Evolutionary conservation across 2,888 invertebrate genomes (phyloP).

Genomic region (Rhagonycha fulva): DNA sequence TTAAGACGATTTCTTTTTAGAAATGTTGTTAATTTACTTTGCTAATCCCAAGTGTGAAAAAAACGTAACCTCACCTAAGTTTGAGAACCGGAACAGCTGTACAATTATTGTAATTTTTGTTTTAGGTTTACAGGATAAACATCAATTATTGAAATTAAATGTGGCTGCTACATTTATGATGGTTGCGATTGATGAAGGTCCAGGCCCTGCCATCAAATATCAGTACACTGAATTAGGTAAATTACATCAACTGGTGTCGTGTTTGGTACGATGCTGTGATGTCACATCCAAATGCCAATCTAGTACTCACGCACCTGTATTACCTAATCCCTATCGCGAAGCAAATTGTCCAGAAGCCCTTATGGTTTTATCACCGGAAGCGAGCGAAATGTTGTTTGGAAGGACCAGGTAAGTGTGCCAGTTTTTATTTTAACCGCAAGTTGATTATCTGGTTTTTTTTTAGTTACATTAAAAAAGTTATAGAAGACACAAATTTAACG

Average conservation of each 20-base stretch:
- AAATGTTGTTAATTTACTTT: too few species aligned
- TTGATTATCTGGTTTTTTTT: constrained; percentile 35
- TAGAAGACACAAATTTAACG: constrained; percentile 90
- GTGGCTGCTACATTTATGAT: constrained; percentile 89
- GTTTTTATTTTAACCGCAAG: not conserved
- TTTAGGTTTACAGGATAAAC: constrained; percentile 68
- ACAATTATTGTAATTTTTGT: not conserved
- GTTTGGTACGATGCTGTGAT: constrained; percentile 90
- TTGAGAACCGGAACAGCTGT: not conserved
- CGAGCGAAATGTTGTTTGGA: constrained; percentile 81
- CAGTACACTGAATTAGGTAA: constrained; percentile 94
- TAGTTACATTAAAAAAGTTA: constrained; percentile 91
- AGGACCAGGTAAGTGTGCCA: constrained; percentile 60
- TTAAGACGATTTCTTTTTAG: not conserved
- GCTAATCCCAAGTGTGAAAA: too few species aligned
- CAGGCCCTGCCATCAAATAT: constrained; percentile 91
- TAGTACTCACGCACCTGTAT: constrained; percentile 61
- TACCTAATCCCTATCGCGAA: constrained; percentile 79
- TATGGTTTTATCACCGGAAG: constrained; percentile 73
- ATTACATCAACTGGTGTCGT: constrained; percentile 89
- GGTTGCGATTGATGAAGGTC: constrained; percentile 90
- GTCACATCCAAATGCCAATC: constrained; percentile 62
- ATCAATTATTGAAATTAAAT: constrained; percentile 72
- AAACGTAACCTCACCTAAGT: too few species aligned
- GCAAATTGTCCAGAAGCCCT: constrained; percentile 62